phyloP scores from a whole-genome alignment of 2,113 vertebrate species.

The Nannospalax galili region DNA sequence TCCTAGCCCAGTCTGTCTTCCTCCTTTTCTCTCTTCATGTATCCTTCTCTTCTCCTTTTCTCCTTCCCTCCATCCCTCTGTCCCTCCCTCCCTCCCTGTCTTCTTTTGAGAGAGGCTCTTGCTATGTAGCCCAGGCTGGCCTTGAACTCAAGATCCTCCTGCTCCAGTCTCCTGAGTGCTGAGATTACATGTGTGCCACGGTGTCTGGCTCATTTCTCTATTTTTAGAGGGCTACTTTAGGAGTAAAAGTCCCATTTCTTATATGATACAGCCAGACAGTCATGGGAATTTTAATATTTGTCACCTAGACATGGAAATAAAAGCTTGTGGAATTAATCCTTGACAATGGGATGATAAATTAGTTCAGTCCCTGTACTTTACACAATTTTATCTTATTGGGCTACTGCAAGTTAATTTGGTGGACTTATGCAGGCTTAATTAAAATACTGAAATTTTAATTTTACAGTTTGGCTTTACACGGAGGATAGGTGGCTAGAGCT shows the following conservation, averaged over 20 bases:
- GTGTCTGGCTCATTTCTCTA: background rate
- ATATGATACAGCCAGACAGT: background rate
- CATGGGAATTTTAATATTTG: constrained; percentile 22
- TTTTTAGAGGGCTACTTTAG: background rate
- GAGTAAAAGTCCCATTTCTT: constrained; percentile 4
- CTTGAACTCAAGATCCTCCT: background rate
- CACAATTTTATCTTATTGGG: constrained; percentile 69
- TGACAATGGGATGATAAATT: constrained; percentile 56
- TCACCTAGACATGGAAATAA: constrained; percentile 15
- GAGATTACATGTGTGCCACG: background rate
- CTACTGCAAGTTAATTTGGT: constrained; percentile 65
- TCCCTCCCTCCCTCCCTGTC: too few species aligned
- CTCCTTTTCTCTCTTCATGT: too few species aligned
- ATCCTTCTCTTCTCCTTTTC: too few species aligned
- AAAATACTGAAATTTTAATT: constrained; percentile 69
- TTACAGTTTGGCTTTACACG: constrained; percentile 74
- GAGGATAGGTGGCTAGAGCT: constrained; percentile 59
- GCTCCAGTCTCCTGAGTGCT: background rate
- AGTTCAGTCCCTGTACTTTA: constrained; percentile 19
- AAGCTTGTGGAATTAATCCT: constrained; percentile 55
- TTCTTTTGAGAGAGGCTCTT: background rate
- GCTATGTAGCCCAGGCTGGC: background rate
- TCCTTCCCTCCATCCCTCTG: too few species aligned
- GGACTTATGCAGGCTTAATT: constrained; percentile 66
- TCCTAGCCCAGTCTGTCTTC: background rate